Percentiles rank a stretch among this genome's conserved stretches.
Evolutionary conservation across 2,888 invertebrate species (phyloP).

Genomic region (Luperina nickerlii): DNA sequence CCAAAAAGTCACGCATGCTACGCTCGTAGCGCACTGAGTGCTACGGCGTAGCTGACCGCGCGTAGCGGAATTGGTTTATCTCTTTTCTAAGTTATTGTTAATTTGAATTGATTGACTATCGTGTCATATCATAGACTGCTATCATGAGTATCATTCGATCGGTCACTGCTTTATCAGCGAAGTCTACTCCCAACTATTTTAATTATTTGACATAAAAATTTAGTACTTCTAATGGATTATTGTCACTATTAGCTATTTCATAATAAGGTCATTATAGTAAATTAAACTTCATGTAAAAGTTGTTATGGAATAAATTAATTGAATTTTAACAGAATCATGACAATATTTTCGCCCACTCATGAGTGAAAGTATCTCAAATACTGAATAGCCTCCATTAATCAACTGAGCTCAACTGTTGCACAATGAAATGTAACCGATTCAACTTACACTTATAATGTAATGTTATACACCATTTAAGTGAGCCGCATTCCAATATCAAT

Average conservation of each 20-base stretch:
- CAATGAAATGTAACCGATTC: conserved; percentile 19
- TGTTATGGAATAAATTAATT: background rate
- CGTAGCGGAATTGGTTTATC: conserved; percentile 16
- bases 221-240: background rate
- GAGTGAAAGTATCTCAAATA: background rate
- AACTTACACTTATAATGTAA: conserved; percentile 14
- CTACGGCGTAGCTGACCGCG: conserved; percentile 40
- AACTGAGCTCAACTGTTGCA: conserved; percentile 5
- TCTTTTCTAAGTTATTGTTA: background rate
- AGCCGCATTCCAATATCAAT: conserved; percentile 38
- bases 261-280: background rate
- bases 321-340: background rate
- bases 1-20: conserved; percentile 5
- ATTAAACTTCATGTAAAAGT: background rate
- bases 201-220: background rate
- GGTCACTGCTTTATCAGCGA: background rate
- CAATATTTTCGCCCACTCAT: background rate
- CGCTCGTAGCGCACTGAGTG: conserved; percentile 20
- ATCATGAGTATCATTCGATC: background rate
- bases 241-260: background rate
- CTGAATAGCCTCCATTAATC: background rate
- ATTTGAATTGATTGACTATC: background rate
- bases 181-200: background rate
- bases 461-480: conserved; percentile 30
- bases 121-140: background rate